Evolutionary conservation across 2,888 invertebrate species (phyloP), one percentile per base, ranked within the genome.

Genomic region (Homarus gammarus): DNA sequence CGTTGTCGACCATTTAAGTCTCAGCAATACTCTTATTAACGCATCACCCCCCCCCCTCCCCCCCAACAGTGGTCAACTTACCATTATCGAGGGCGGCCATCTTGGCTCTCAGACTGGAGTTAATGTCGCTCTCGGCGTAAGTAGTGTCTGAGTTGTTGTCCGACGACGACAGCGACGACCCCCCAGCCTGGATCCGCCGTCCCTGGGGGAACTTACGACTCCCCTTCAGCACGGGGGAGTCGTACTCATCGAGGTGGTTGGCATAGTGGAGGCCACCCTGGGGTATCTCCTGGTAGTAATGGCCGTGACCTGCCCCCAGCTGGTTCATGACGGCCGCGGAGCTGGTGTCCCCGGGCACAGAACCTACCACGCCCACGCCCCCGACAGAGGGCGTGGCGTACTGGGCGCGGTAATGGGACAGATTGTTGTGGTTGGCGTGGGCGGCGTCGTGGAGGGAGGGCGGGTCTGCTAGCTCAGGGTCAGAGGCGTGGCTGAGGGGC

Each of bases 101-200:
- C 38, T 92, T 89, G 75, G 90, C 91, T 84, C 92, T 92, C 81
- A 92, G 90, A 83, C 87, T 87, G 73, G 89, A 91, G 64, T 90
- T 92, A 56, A 92, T 83, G 70, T 93, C 93, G 64, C 92, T 92
- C 79, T 93, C 93, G 8, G 93, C 93, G 90, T 93, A 93, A 3
- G 93, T 93, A 82, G 93, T 92, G 90, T 93, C 93, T 38, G 93
- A 93, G 87, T 93, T 93, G 85, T 93, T 93, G 82, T 93, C 93
- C 6, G 93, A 93, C 64, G 92, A 93, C 33, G 93, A 93, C 6
- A 93, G 92, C 38, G 93, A 92, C 73, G 93, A 92, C n/a, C 91
- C 92, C 64, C 75, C 87, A 15, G 87, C 77, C 49, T 56, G 89
- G 96, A 94, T 93, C 95, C 92, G 56, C 90, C 92, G 49, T 82